Percentiles rank a stretch among this genome's conserved stretches.
These are phyloP conservation scores for Thamnophis sirtalis DNA, from an alignment of 2,113 vertebrate species.

Conservation along the genomic window DNA sequence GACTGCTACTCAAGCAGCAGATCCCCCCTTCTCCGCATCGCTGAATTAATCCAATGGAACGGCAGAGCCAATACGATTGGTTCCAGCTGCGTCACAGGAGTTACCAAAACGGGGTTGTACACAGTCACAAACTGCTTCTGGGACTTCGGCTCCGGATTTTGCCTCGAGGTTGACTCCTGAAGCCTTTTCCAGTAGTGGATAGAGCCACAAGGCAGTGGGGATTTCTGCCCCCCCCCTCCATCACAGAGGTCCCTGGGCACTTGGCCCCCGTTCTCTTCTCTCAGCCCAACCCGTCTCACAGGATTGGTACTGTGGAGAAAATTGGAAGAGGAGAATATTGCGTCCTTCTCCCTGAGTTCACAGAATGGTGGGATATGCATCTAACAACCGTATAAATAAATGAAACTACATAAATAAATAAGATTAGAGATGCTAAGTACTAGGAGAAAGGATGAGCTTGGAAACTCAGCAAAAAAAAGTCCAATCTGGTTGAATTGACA, in stretches of 20 bases:
- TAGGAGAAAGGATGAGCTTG: background rate
- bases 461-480: conserved; percentile 2
- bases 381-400: background rate
- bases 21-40: too few relatives aligned
- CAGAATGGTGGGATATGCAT: background rate
- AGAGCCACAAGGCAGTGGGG: too few relatives aligned
- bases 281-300: background rate
- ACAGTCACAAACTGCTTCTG: too few relatives aligned
- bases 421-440: background rate
- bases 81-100: too few relatives aligned
- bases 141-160: too few relatives aligned
- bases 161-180: too few relatives aligned
- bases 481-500: background rate
- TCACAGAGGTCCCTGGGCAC: background rate
- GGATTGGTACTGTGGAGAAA: background rate
- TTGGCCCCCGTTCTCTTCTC: background rate
- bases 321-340: background rate
- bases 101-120: too few relatives aligned
- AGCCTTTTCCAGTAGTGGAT: too few relatives aligned
- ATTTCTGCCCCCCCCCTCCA: too few relatives aligned
- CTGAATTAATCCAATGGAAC: too few relatives aligned
- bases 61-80: too few relatives aligned
- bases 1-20: too few relatives aligned
- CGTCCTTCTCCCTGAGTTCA: background rate
- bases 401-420: background rate